Base-by-base conservation (phyloP, 2,797 vertebrate genomes). In the Anabacerthia variegaticeps region DNA sequence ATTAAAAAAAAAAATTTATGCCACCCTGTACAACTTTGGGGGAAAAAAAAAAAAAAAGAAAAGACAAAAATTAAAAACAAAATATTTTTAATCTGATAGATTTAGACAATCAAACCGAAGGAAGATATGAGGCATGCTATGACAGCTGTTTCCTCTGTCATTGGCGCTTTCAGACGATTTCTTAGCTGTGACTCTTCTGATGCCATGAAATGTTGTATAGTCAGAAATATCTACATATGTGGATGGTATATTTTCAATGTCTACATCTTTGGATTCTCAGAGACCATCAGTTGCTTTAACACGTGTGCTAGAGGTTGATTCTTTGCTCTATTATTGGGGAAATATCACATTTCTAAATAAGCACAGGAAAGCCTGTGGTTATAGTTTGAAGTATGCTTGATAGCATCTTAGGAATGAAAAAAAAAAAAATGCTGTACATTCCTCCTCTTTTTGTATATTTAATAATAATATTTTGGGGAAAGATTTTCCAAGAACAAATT, bases 401-500 rank as follows among this genome's bases (percentile, higher is more conserved):
- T 92, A 97, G 73, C 61, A 82, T 69, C 73, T 95, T 91, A 90
- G 34, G 73, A 95, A 96, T 32, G 83, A 44, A 21, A 44, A 44
- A 44, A 44, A 44, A 44, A 20, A 44, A 93, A 97, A 95, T 41
- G 24, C 71, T 96, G 91, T 96, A 95, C 78, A 75, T 92, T 94
- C 83, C 39, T 89, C 44, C 54, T 94, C 54, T 65, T 62, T 92
- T 92, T 78, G 34, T 93, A 77, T 95, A 91, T 94, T 97, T 96
- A 96, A 68, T 96, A 89, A 78, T 96, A 96, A 88, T 88, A 91
- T 71, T 85, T 54, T 68, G 56, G 52, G 27, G 11, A 88, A 96
- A 73, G 55, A 43, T 89, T 94, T 97, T 94, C 79, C 89, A 90
- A 88, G 80, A 96, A 96, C 79, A 94, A 95, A 96, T 95, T 92